Evolutionary conservation across 1,140 invertebrate species (phyloP).

Genomic region (Tetragonula clypearis): DNA sequence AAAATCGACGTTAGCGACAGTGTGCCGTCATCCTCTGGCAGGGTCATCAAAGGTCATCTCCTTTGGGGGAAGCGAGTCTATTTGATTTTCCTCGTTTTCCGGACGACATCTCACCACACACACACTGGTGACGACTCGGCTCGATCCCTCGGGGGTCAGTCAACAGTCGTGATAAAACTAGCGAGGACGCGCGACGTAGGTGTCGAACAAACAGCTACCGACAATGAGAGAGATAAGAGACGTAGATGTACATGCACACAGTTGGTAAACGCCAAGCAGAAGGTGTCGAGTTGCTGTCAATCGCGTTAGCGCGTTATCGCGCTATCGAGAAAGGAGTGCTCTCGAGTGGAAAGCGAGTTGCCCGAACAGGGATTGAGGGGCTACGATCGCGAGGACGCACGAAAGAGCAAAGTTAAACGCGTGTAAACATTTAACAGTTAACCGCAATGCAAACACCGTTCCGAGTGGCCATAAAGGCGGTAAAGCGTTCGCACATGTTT

Average conservation of each 20-base stretch:
- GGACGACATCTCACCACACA: background rate
- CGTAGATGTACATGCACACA: no score
- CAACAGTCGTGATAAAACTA: background rate
- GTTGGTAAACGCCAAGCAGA: background rate
- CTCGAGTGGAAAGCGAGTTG: background rate
- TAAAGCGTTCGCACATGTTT: background rate
- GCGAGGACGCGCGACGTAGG: background rate
- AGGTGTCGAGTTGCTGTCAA: constrained; percentile 14
- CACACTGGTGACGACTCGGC: background rate
- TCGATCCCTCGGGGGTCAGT: background rate
- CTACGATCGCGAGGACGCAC: background rate
- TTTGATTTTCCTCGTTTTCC: background rate
- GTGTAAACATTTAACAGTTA: constrained; percentile 13
- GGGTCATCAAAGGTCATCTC: background rate
- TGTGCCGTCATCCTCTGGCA: no score
- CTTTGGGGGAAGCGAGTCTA: no score
- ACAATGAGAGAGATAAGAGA: background rate
- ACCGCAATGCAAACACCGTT: constrained; percentile 43
- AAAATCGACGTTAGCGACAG: background rate
- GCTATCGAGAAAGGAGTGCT: constrained; percentile 39
- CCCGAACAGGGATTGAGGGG: background rate
- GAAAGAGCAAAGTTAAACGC: constrained; percentile 36
- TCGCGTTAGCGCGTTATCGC: background rate
- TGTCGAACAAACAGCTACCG: no score
- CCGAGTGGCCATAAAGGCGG: constrained; percentile 46